phyloP scores from a whole-genome alignment of 2,797 vertebrate genomes.

The Hyperoplus immaculatus region DNA sequence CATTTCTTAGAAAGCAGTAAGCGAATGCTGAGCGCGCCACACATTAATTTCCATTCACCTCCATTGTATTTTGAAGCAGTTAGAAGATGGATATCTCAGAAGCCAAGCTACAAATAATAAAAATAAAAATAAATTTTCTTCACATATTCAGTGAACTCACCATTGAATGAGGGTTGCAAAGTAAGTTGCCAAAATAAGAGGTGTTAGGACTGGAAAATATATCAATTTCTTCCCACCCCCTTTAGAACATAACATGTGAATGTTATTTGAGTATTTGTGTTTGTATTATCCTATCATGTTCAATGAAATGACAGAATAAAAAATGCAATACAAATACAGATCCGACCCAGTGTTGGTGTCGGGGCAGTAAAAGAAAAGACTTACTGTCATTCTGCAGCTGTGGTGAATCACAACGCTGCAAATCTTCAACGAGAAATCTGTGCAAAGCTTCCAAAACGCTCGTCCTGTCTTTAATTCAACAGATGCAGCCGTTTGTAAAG shows the following conservation, averaged over 20 bases:
- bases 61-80: background rate
- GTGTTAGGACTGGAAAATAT: no score
- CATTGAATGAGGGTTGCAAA: no score
- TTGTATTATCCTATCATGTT: background rate
- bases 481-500: conserved; percentile 43
- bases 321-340: no score
- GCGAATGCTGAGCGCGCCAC: no score
- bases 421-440: conserved; percentile 24
- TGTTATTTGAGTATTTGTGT: no score
- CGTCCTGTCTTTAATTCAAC: conserved; percentile 25
- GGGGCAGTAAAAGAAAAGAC: conserved; percentile 15
- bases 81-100: background rate
- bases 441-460: conserved; percentile 1
- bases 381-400: conserved; percentile 73
- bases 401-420: conserved; percentile 10
- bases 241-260: no score
- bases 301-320: background rate
- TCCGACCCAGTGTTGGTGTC: background rate
- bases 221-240: no score
- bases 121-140: background rate
- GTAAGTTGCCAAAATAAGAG: no score
- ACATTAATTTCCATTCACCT: no score
- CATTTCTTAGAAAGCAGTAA: no score
- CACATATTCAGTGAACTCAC: no score
- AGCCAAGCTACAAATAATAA: background rate